These are phyloP conservation scores for Ceratothoa steindachneri DNA, from an alignment of 2,888 invertebrate species.

Conservation along the genomic window DNA sequence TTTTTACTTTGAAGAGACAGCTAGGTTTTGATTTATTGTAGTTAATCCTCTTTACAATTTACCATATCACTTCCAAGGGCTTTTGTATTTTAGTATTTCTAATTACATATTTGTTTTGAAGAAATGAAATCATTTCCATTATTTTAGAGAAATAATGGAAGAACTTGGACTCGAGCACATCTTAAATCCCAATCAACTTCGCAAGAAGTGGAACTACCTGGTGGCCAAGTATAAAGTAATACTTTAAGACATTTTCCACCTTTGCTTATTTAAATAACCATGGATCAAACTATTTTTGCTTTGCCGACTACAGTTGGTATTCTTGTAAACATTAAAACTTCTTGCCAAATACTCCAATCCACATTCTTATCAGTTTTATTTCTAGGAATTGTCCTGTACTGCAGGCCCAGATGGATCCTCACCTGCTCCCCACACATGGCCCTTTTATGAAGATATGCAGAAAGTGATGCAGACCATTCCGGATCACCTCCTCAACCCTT, in stretches of 20 bases:
- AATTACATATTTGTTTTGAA: too few species aligned
- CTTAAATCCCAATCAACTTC: slow-evolving; percentile 39
- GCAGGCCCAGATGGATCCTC: slow-evolving; percentile 36
- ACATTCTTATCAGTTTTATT: background rate
- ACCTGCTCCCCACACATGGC: slow-evolving; percentile 40
- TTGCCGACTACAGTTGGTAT: too few species aligned
- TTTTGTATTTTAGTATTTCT: too few species aligned
- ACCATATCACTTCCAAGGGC: too few species aligned
- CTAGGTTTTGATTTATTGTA: too few species aligned
- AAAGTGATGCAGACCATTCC: slow-evolving; percentile 34
- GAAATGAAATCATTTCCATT: background rate
- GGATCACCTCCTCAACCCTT: slow-evolving; percentile 10
- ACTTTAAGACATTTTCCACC: too few species aligned
- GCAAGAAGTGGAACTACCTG: slow-evolving; percentile 47
- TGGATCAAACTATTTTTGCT: too few species aligned
- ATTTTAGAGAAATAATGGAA: slow-evolving; percentile 36
- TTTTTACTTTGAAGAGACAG: too few species aligned
- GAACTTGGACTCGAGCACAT: slow-evolving; percentile 46
- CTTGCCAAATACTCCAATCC: too few species aligned
- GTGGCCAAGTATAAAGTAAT: slow-evolving; percentile 45
- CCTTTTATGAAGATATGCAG: slow-evolving; percentile 44
- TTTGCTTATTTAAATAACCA: too few species aligned
- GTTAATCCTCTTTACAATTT: too few species aligned
- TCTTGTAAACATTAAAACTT: too few species aligned
- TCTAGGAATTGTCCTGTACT: slow-evolving; percentile 35